A percentile compares a stretch with the other conserved stretches of the same genome.
Evolutionary conservation across 2,888 invertebrate species (phyloP).

Genomic region (Kuschelorhynchus macadamiae): DNA sequence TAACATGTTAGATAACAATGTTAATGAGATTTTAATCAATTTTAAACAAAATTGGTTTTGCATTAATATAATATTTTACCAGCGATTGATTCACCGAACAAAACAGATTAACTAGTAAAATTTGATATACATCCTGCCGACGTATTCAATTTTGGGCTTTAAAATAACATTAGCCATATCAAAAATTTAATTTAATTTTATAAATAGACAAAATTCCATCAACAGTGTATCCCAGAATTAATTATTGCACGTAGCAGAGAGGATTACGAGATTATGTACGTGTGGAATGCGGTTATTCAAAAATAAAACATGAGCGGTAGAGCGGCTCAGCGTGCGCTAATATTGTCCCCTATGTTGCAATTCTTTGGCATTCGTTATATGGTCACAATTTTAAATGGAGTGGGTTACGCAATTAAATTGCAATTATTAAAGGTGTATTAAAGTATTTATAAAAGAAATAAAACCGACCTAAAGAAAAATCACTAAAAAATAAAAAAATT

Average conservation of each 20-base stretch:
- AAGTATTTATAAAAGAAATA: no score
- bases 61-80: conserved; percentile 10
- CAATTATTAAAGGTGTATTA: background rate
- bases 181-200: conserved; percentile 7
- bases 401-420: background rate
- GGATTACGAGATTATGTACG: conserved; percentile 23
- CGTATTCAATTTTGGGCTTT: background rate
- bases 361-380: background rate
- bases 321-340: conserved; percentile 1
- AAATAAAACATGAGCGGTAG: conserved; percentile 18
- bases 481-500: no score
- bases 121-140: background rate
- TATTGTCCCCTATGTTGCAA: background rate
- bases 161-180: background rate
- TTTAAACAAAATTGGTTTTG: background rate
- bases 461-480: no score
- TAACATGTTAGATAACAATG: no score
- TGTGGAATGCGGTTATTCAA: conserved; percentile 20
- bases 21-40: conserved; percentile 4
- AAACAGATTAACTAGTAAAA: conserved; percentile 2
- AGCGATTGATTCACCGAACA: conserved; percentile 1
- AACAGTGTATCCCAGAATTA: conserved; percentile 15
- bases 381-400: background rate
- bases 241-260: conserved; percentile 20
- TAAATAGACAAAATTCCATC: conserved; percentile 20